Base-by-base conservation (phyloP, 30 jellyfish, hydroid and myxozoan species). In the Rhopilema esculentum region DNA sequence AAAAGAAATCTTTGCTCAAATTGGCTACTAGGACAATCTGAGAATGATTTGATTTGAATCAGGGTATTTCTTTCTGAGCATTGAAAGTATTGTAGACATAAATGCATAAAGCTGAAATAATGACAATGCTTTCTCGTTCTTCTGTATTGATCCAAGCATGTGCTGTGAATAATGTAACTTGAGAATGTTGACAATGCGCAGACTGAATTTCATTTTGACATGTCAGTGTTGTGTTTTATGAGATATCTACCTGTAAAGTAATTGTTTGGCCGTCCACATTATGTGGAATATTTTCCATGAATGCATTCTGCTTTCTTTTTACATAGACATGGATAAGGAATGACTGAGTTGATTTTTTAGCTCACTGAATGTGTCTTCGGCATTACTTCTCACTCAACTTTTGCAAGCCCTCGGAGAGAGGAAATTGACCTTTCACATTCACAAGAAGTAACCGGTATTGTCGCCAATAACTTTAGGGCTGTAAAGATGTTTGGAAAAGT, bases 161-260 rank as follows among this genome's bases (percentile, higher is more conserved):
- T 21, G 88, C 96, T 51, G 96, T 86, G 71, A 87, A 76, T 0
- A 79, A 65, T 19, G 96, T 88, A 19, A 49, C 96, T 70, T 79
- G 93, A 16, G 67, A 50, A 66, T 88, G 96, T 1, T 88, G 79
- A 88, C 95, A 77, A 49, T 87, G 91, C 23, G 97, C 97, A 67
- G 89, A 67, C 85, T 88, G 93, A 69, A 88, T 88, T 88, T 88
- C 94, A 69, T 88, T 88, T 49, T 80, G 97, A 67, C 63, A 77
- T 40, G 77, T 49, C 24, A 88, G 72, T 25, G 93, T 50, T 49
- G 83, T 90, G 49, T 80, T 88, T 80, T 88, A 82, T 1, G 93
- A 78, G 52, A 88, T 64, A 61, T 78, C 96, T 48, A 72, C 67
- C 21, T 79, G 96, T 49, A 88, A 27, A 51, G 85, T 81, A 80